Conservation (phyloP, 1,140 invertebrate genomes). For the Ptiloglossa arizonensis region DNA sequence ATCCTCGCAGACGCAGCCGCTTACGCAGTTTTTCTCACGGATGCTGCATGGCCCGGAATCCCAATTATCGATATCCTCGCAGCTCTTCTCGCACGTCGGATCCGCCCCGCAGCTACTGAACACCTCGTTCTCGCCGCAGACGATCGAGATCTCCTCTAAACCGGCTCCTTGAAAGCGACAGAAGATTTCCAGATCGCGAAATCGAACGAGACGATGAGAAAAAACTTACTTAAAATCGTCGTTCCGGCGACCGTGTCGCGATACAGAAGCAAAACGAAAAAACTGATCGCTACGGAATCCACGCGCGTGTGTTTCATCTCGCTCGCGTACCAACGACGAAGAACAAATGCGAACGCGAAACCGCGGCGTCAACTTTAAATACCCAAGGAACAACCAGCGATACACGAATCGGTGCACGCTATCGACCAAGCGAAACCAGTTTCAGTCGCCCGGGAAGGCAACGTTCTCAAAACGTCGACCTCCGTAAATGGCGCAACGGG, state of each 20-base stretch:
- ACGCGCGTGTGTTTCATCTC: conserved; percentile 15
- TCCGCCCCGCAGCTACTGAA: conserved; percentile 33
- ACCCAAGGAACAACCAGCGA: conserved; percentile 11
- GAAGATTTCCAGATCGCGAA: too few species aligned
- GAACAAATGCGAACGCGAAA: conserved; percentile 10
- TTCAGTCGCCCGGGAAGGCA: conserved; percentile 2
- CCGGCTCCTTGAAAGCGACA: background rate
- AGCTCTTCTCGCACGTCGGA: conserved; percentile 42
- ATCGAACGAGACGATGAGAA: background rate
- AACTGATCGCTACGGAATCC: background rate
- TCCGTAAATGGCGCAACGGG: conserved; percentile 15
- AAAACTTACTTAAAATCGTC: conserved; percentile 13
- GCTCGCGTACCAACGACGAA: too few species aligned
- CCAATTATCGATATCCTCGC: conserved; percentile 41
- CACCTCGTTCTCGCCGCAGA: conserved; percentile 30
- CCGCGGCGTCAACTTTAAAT: conserved; percentile 20
- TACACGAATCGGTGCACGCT: conserved; percentile 4
- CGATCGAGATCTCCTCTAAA: background rate
- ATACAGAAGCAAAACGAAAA: background rate
- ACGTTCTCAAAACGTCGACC: conserved; percentile 15
- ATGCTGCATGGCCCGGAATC: conserved; percentile 22
- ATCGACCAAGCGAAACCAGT: conserved; percentile 33
- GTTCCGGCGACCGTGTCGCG: background rate
- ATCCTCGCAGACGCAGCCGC: conserved; percentile 45
- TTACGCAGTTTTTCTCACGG: conserved; percentile 26